These are phyloP conservation scores for Donacobius atricapilla DNA, from an alignment of 2,113 vertebrate species.

Conservation along the genomic window DNA sequence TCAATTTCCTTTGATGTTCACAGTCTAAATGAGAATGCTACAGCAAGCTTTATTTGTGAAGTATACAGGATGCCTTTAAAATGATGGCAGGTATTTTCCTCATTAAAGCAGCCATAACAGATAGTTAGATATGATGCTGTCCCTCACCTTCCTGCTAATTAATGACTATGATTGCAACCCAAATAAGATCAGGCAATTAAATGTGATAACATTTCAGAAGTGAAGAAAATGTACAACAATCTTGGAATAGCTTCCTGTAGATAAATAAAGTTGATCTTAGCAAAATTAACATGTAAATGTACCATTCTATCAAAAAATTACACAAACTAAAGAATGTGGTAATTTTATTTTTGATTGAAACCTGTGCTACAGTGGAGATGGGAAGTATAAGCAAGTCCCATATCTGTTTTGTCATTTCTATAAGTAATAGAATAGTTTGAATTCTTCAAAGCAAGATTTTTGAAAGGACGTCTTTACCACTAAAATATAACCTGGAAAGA, in stretches of 20 bases:
- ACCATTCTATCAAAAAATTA: conserved; percentile 74
- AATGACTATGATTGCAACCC: conserved; percentile 87
- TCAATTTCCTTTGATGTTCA: conserved; percentile 88
- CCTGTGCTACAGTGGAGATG: neutral
- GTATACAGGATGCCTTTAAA: conserved; percentile 79
- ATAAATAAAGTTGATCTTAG: conserved; percentile 83
- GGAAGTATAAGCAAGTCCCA: conserved; percentile 32
- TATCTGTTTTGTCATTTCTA: neutral
- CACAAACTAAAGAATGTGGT: conserved; percentile 63
- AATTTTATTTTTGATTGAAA: conserved; percentile 80
- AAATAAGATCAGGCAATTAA: conserved; percentile 92
- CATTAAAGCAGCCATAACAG: conserved; percentile 87
- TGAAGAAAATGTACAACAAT: conserved; percentile 77
- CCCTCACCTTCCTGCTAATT: conserved; percentile 90
- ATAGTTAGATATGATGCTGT: conserved; percentile 88
- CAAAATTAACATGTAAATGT: conserved; percentile 82
- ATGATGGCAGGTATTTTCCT: conserved; percentile 85
- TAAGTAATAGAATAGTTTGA: neutral
- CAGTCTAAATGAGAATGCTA: conserved; percentile 82
- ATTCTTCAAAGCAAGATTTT: conserved; percentile 15
- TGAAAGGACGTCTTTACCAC: neutral
- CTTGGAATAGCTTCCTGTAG: conserved; percentile 73
- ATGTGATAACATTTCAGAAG: conserved; percentile 89
- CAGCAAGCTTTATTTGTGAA: conserved; percentile 85
- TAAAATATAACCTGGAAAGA: neutral